These are phyloP conservation scores for Drosophila maculinotata DNA, from an alignment of 2,888 invertebrate species.

Conservation along the genomic window DNA sequence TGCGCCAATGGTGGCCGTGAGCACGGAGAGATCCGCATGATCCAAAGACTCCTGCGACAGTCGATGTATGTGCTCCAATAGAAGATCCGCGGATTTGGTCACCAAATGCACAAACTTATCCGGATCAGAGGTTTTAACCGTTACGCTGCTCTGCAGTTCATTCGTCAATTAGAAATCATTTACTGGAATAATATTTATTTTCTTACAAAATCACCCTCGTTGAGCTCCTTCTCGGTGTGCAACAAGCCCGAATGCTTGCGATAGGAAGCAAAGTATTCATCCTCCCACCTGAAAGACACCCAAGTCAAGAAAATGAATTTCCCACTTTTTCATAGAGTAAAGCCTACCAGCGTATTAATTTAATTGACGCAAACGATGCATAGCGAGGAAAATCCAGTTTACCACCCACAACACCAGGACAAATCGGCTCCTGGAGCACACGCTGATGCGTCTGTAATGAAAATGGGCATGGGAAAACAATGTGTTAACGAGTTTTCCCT, in stretches of 20 bases:
- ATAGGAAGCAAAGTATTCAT: conserved; percentile 92
- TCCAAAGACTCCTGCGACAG: conserved; percentile 93
- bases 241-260: conserved; percentile 88
- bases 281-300: conserved; percentile 88
- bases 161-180: not conserved
- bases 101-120: conserved; percentile 90
- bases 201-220: conserved; percentile 78
- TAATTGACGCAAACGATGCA: conserved; percentile 93
- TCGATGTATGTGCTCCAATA: conserved; percentile 91
- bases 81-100: conserved; percentile 90
- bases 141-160: conserved; percentile 84
- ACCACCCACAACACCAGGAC: conserved; percentile 92
- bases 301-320: conserved; percentile 2
- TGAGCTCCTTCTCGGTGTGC: conserved; percentile 83
- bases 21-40: conserved; percentile 92
- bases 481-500: conserved; percentile 33
- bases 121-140: conserved; percentile 91
- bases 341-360: conserved; percentile 90
- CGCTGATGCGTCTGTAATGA: conserved; percentile 88
- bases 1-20: conserved; percentile 93
- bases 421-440: conserved; percentile 91
- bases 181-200: not conserved
- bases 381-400: conserved; percentile 92
- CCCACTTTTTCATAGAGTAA: not conserved
- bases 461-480: conserved; percentile 13